Evolutionary conservation across 2,888 invertebrate species (phyloP), one percentile per base, ranked within the genome.

Genomic region (Sepioteuthis lessoniana): DNA sequence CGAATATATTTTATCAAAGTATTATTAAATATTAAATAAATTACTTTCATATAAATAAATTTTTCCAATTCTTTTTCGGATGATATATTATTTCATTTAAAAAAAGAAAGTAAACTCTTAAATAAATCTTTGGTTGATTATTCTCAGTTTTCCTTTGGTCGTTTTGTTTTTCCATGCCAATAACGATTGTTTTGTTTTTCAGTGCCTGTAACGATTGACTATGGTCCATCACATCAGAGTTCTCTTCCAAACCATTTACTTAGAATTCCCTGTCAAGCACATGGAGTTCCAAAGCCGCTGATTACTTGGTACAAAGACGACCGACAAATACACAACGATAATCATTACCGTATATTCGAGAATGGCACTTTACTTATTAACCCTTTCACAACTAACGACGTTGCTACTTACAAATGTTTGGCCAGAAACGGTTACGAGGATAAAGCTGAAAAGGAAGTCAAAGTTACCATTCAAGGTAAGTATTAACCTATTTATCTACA

Each of bases 401-500:
- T 98, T 92, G 99, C 99, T 90, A 97, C 97, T 95, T 99, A 99
- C 97, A 98, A 98, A 93, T 99, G 99, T 97, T 98, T 98, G 96
- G 99, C 98, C 3, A 97, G 97, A 95, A 99, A 99, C 97, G 97
- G 98, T 0, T 98, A 98, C 97, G 98, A 98, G 94, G 98, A 98
- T 90, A 98, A 99, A 13, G 98, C 98, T 42, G 95, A 95, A 16
- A 98, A 98, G 96, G 98, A 98, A 47, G 97, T 98, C 90, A 97
- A 98, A 94, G 98, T 99, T 95, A 97, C 97, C 94, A 98, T 99
- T 90, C 98, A 98, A 98, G 98, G 99, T 99, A 97, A 97, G 96
- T 93, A 38, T 7, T 90, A 21, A 90, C 35, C 90, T 90, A 37
- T 37, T 90, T 37, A 16, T 35, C 35, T 35, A 35, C 37, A 35